Percentiles rank a stretch among this genome's conserved stretches.
These are phyloP conservation scores for Puffinus mauretanicus DNA, from an alignment of 2,113 vertebrate genomes.

Conservation along the genomic window DNA sequence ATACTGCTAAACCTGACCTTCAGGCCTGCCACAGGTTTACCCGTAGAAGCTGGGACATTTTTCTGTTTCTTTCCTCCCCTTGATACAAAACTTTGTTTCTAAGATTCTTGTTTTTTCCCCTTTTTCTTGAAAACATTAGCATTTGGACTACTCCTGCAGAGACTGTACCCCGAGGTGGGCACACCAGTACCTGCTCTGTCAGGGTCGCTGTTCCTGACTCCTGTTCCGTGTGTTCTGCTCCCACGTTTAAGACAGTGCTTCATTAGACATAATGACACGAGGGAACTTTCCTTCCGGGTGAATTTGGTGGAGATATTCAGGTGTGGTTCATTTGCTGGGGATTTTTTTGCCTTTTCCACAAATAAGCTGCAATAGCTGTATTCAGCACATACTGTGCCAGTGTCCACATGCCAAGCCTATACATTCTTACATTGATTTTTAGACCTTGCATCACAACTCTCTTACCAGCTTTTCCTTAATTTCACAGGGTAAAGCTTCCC, in stretches of 20 bases:
- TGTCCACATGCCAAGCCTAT: not conserved
- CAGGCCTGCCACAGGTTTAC: not conserved
- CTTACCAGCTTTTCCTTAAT: not conserved
- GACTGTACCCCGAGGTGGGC: not conserved
- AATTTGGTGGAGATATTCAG: not conserved
- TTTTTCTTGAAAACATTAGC: not conserved
- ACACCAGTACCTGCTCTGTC: not conserved
- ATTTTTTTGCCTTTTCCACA: not conserved
- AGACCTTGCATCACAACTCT: not conserved
- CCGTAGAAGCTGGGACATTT: not conserved
- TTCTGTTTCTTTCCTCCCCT: not conserved
- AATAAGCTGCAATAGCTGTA: not conserved
- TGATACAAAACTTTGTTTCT: not conserved
- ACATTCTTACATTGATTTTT: not conserved
- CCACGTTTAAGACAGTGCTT: accelerated
- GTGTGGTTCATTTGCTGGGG: accelerated
- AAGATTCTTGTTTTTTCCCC: not conserved
- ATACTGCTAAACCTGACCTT: accelerated
- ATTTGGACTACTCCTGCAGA: not conserved
- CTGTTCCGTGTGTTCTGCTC: not conserved
- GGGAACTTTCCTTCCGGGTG: not conserved
- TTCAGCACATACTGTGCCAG: not conserved
- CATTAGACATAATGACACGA: accelerated
- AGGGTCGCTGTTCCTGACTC: accelerated
- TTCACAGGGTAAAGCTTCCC: not conserved